Percentiles rank a stretch among this genome's conserved stretches.
phyloP scores from a whole-genome alignment of 2,797 vertebrate species.

The Sardinella longiceps region DNA sequence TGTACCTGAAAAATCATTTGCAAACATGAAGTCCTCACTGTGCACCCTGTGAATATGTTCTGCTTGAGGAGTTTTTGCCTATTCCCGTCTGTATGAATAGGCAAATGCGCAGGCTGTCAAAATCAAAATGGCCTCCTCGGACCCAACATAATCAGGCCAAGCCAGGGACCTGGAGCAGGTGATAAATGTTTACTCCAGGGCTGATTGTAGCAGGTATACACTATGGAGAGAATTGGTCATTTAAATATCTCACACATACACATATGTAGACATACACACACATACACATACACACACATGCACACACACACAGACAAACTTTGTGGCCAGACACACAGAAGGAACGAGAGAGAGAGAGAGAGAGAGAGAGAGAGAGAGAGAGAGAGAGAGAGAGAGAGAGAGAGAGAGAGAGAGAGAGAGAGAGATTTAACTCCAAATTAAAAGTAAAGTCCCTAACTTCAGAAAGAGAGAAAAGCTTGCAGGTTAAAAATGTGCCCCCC shows the following conservation, averaged over 20 bases:
- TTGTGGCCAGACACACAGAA: background rate
- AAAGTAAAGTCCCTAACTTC: constrained; percentile 67
- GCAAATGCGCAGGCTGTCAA: constrained; percentile 76
- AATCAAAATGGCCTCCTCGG: constrained; percentile 76
- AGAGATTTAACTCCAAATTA: constrained; percentile 62
- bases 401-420: background rate
- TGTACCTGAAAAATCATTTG: constrained; percentile 81
- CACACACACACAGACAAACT: background rate
- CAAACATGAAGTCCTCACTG: constrained; percentile 81
- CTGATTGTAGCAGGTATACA: constrained; percentile 68
- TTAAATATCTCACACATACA: constrained; percentile 52
- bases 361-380: background rate
- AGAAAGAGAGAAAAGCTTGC: constrained; percentile 51
- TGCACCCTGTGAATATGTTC: constrained; percentile 78
- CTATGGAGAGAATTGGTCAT: constrained; percentile 61
- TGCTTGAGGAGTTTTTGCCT: constrained; percentile 80
- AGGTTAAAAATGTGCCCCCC: constrained; percentile 39
- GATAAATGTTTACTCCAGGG: constrained; percentile 76
- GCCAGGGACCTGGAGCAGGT: constrained; percentile 68
- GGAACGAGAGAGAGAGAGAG: background rate
- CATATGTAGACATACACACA: constrained; percentile 14
- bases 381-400: background rate
- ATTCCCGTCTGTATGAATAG: constrained; percentile 73
- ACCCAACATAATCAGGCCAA: constrained; percentile 67
- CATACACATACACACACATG: constrained; percentile 10